Base-by-base conservation (phyloP, 2,888 invertebrate species). In the Dolomedes plantarius region DNA sequence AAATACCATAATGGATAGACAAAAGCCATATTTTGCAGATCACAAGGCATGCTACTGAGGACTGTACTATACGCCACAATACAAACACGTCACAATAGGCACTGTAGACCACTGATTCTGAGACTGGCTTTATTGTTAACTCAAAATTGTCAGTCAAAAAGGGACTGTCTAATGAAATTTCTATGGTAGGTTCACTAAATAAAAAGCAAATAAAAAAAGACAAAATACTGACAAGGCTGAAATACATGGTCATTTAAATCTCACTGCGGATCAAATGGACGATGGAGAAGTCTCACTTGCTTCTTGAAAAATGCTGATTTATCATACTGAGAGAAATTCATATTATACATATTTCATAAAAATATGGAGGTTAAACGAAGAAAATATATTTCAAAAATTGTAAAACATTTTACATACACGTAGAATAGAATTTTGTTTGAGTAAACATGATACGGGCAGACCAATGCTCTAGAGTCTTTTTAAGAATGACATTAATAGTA, bases 181-280 rank as follows among this genome's bases (percentile, higher is more conserved):
- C 65, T 65, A 65, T 31, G 31, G 6, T 27, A 11, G 23, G 31
- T 11, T 65, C 1, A 65, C 16, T 29, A 65, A 65, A 29, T 7
- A 7, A 62, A 62, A 62, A 16, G 27, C 16, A 16, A 56, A 56
- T 23, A 23, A 36, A 36, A 56, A 65, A 13, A 65, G 1, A 16
- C 19, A 31, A 0, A 29, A 29, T 29, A 65, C 65, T 65, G 65
- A 65, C 65, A 65, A 65, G 65, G 65, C 65, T 65, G 65, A 65
- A n/a, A 56, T 56, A 56, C 16, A 46, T 56, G 5, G 9, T 36
- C 7, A 5, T 5, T 36, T 36, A 36, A 36, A 36, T 5, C 36
- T 36, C 36, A 36, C 36, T 36, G 36, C 9, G 36, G 9, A 36
- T n/a, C 36, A n/a, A n/a, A n/a, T n/a, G n/a, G 9, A 6, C 5